These are phyloP conservation scores for Crocidura indochinensis DNA, from an alignment of 2,797 vertebrate genomes.

Conservation along the genomic window DNA sequence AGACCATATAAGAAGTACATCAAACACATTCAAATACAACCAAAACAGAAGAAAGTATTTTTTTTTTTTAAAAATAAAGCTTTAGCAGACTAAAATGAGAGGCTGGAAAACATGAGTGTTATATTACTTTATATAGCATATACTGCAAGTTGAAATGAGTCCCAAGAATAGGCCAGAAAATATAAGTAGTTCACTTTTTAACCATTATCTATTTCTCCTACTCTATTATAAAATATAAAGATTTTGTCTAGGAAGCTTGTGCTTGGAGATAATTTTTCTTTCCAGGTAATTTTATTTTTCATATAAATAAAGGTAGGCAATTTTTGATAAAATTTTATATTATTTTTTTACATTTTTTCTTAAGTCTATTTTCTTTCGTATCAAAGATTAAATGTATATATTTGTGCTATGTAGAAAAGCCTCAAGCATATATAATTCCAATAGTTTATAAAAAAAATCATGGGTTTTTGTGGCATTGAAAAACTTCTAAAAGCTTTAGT, in stretches of 20 bases:
- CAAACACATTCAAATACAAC: slow-evolving; percentile 50
- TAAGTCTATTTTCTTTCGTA: slow-evolving; percentile 47
- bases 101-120: slow-evolving; percentile 55
- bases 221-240: background rate
- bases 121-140: slow-evolving; percentile 42
- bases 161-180: background rate
- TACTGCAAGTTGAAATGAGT: background rate
- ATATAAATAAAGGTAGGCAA: background rate
- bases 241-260: slow-evolving; percentile 49
- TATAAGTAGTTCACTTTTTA: slow-evolving; percentile 41
- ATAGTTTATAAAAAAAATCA: slow-evolving; percentile 50
- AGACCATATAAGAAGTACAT: slow-evolving; percentile 53
- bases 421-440: slow-evolving; percentile 30
- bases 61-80: slow-evolving; percentile 28
- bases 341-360: slow-evolving; percentile 62
- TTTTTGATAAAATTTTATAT: slow-evolving; percentile 41
- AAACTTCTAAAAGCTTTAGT: slow-evolving; percentile 43
- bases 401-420: background rate
- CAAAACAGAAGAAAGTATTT: slow-evolving; percentile 66
- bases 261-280: slow-evolving; percentile 54
- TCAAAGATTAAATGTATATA: slow-evolving; percentile 21
- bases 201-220: slow-evolving; percentile 55
- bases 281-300: slow-evolving; percentile 47
- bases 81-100: slow-evolving; percentile 66
- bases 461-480: background rate